Evolutionary conservation across 2,888 invertebrate species (phyloP).

Genomic region (Trypoxylon attenuatum): DNA sequence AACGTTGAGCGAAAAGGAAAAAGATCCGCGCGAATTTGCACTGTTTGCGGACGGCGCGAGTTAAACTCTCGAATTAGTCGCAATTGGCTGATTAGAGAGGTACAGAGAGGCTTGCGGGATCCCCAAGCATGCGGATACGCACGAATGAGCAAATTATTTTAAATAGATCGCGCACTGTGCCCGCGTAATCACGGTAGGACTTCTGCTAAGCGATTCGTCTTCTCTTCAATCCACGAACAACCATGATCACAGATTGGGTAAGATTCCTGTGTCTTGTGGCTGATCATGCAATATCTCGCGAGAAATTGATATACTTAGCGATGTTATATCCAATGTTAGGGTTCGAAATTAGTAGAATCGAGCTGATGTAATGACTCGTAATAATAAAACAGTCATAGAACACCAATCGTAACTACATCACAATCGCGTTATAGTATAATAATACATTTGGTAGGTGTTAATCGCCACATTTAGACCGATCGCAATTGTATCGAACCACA

Average conservation of each 20-base stretch:
- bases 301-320: no score
- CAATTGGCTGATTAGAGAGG: slow-evolving; percentile 1
- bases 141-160: not conserved
- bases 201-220: not conserved
- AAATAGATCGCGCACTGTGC: not conserved
- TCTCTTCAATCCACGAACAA: not conserved
- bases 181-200: not conserved
- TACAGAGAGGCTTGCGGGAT: not conserved
- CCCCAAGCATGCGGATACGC: not conserved
- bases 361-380: no score
- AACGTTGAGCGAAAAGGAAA: not conserved
- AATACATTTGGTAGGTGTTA: no score
- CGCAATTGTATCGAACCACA: no score
- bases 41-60: not conserved
- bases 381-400: no score
- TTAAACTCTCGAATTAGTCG: not conserved
- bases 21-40: not conserved
- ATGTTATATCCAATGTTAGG: no score
- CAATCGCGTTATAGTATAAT: no score
- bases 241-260: slow-evolving; percentile 72
- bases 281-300: no score
- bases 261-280: no score
- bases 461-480: no score
- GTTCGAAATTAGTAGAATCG: no score
- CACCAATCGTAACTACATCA: no score